Percentiles rank a stretch among this genome's conserved stretches.
phyloP scores from a whole-genome alignment of 2,113 vertebrate genomes.

The Anser cygnoides region DNA sequence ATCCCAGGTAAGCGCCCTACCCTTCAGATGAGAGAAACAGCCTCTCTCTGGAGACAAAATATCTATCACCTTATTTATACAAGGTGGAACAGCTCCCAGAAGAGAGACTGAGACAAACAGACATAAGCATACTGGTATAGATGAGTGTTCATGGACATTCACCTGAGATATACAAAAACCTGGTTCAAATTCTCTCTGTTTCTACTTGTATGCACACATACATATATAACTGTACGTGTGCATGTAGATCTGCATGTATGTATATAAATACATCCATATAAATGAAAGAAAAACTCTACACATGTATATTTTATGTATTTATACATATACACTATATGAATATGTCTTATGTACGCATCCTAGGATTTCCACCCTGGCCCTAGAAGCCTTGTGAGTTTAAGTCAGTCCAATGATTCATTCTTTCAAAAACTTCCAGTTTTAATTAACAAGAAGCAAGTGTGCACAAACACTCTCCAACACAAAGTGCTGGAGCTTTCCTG shows the following conservation, averaged over 20 bases:
- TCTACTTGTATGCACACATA: background rate
- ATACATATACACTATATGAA: background rate
- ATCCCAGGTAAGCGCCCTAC: background rate
- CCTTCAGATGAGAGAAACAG: background rate
- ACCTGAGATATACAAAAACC: background rate
- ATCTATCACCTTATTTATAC: constrained; percentile 2
- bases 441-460: background rate
- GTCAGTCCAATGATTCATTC: background rate
- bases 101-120: background rate
- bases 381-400: background rate
- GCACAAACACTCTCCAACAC: background rate
- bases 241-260: accelerated
- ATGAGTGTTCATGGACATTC: background rate
- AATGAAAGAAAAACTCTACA: background rate
- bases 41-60: background rate
- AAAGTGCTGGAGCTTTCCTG: background rate
- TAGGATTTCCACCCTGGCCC: background rate
- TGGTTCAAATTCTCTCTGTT: background rate
- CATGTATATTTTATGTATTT: background rate
- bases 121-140: background rate
- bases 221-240: background rate
- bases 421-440: background rate
- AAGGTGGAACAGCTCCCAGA: constrained; percentile 48
- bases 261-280: background rate
- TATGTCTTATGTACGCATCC: background rate